A percentile compares a stretch with the other conserved stretches of the same genome.
These are phyloP conservation scores for Melanchra persicariae DNA, from an alignment of 2,888 invertebrate genomes.

Conservation along the genomic window DNA sequence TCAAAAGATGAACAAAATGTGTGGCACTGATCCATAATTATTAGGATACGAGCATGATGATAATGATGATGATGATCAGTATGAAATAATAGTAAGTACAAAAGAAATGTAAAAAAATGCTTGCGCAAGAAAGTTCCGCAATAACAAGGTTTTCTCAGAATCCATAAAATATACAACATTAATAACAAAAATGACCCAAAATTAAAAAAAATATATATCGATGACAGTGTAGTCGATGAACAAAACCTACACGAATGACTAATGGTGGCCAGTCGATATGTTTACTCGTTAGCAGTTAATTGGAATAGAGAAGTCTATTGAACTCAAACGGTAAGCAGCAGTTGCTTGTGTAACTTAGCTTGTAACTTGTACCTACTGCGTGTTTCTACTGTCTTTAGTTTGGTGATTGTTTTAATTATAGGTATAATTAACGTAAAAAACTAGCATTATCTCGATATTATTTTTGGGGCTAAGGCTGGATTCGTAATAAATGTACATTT, in stretches of 20 bases:
- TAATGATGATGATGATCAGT: too few species aligned
- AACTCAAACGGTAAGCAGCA: constrained; percentile 50
- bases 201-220: constrained; percentile 38
- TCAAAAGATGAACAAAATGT: too few species aligned
- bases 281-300: constrained; percentile 73
- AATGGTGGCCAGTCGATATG: constrained; percentile 65
- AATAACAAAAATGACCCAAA: constrained; percentile 8
- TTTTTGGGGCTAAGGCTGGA: not conserved
- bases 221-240: constrained; percentile 56
- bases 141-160: not conserved
- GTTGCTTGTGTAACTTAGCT: constrained; percentile 43
- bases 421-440: not conserved
- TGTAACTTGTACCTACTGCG: constrained; percentile 3
- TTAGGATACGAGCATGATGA: too few species aligned
- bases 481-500: not conserved
- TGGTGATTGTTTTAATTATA: constrained; percentile 1
- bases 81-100: not conserved
- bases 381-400: constrained; percentile 12
- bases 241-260: constrained; percentile 72
- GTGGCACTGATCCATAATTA: too few species aligned
- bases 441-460: not conserved
- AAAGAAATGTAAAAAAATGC: not conserved
- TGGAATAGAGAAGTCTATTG: constrained; percentile 71
- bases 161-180: constrained; percentile 16
- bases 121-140: not conserved